Evolutionary conservation across 2,113 vertebrate species (phyloP).

Genomic region (Gopherus flavomarginatus): DNA sequence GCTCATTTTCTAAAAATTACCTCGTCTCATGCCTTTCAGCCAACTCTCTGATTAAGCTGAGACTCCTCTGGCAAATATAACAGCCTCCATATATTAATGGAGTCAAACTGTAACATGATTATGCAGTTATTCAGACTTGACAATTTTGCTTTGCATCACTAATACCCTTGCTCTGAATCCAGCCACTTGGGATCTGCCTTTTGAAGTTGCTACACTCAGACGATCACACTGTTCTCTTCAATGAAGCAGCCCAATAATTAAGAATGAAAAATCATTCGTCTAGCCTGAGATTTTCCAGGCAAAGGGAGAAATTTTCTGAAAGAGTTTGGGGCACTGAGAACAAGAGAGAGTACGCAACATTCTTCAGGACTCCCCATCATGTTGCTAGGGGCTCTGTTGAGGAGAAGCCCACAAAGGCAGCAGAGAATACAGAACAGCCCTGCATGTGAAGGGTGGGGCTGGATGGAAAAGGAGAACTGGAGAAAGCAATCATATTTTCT

Average conservation of each 20-base stretch:
- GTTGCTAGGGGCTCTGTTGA: not conserved
- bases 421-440: not conserved
- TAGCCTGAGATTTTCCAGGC: not conserved
- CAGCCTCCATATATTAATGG: not conserved
- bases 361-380: not conserved
- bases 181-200: not conserved
- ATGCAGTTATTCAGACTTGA: not conserved
- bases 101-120: not conserved
- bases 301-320: not conserved
- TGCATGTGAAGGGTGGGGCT: not conserved
- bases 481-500: not conserved
- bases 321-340: not conserved
- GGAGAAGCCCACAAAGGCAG: not conserved
- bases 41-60: not conserved
- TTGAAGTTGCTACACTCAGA: not conserved
- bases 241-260: not conserved
- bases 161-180: not conserved
- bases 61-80: not conserved
- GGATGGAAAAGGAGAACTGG: not conserved
- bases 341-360: not conserved
- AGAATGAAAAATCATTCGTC: not conserved
- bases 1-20: not conserved
- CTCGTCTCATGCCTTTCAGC: not conserved
- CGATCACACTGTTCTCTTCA: not conserved
- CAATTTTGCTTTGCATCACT: not conserved